Evolutionary conservation across 2,113 vertebrate species (phyloP).

Genomic region (Mirounga angustirostris): DNA sequence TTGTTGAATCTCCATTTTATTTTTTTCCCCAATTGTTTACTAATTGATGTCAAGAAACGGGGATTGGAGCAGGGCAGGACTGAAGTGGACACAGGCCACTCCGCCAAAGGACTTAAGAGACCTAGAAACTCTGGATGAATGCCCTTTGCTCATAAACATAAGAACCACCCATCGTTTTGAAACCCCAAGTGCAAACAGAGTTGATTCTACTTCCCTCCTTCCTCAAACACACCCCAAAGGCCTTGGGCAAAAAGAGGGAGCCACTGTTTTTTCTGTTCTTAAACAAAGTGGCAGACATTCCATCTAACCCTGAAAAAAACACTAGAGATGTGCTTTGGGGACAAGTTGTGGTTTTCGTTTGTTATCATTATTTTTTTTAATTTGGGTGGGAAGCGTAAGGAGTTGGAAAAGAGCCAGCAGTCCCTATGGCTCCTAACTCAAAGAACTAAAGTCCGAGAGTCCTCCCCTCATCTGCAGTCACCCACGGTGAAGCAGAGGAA

Average conservation of each 20-base stretch:
- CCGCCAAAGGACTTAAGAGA: neutral
- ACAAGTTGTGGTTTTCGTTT: neutral
- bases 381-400: neutral
- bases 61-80: neutral
- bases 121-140: neutral
- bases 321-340: neutral
- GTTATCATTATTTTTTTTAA: neutral
- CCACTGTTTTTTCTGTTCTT: neutral
- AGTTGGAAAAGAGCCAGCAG: neutral
- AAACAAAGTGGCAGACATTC: neutral
- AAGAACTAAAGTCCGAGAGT: neutral
- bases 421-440: neutral
- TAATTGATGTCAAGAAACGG: neutral
- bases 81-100: neutral
- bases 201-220: neutral
- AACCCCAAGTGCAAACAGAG: neutral
- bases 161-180: neutral
- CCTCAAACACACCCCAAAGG: neutral
- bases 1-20: neutral
- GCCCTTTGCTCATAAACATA: constrained; percentile 34
- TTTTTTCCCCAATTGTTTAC: neutral
- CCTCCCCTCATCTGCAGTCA: neutral
- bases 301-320: neutral
- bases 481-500: neutral
- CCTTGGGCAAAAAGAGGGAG: neutral